Percentiles rank a stretch among this genome's conserved stretches.
phyloP scores from a whole-genome alignment of 2,113 vertebrate genomes.

The Cynopterus brachyotis region DNA sequence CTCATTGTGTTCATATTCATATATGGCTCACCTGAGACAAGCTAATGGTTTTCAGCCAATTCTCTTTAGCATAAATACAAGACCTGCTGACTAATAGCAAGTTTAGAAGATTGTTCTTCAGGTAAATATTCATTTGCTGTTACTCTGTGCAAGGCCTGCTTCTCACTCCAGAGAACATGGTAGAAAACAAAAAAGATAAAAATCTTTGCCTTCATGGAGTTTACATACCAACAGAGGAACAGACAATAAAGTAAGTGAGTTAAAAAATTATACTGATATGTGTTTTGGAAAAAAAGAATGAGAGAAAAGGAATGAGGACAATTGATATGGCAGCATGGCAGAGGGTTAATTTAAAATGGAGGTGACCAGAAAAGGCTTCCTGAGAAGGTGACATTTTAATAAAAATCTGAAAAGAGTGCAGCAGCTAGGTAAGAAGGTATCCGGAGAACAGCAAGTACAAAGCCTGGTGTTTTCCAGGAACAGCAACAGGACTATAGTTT shows the following conservation, averaged over 20 bases:
- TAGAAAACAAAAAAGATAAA: background rate
- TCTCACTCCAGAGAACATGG: background rate
- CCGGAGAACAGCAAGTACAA: background rate
- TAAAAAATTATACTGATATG: background rate
- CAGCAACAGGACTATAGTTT: background rate
- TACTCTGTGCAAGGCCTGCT: background rate
- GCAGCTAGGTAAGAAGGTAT: background rate
- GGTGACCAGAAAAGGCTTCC: background rate
- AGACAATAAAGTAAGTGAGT: background rate
- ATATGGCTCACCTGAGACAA: background rate
- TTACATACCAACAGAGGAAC: background rate
- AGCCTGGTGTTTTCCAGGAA: background rate
- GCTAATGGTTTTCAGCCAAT: background rate
- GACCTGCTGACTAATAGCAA: background rate
- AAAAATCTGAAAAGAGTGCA: background rate
- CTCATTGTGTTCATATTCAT: background rate
- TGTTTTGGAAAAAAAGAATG: conserved; percentile 1
- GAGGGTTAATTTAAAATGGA: background rate
- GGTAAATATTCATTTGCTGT: background rate
- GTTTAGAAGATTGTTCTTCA: background rate
- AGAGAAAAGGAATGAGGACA: background rate
- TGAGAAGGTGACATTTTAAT: background rate
- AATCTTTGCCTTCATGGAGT: background rate
- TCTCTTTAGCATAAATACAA: background rate
- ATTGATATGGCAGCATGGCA: background rate